A percentile compares a stretch with the other conserved stretches of the same genome.
Evolutionary conservation across 2,113 vertebrate species (phyloP).

Genomic region (Sinocyclocheilus anophthalmus): DNA sequence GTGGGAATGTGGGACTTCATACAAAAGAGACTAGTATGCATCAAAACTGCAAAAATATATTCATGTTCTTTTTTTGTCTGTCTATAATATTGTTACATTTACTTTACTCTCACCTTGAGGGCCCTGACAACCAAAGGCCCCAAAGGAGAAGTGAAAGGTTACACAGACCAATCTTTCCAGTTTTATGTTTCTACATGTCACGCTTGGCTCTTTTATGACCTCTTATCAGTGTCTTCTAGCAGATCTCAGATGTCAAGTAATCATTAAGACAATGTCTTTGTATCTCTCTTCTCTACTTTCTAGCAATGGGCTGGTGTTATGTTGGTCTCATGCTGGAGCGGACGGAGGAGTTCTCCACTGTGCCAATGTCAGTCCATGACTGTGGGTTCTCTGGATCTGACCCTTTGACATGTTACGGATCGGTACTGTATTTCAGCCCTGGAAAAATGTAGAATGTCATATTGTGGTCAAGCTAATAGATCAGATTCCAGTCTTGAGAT

Average conservation of each 20-base stretch:
- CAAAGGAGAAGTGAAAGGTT: background rate
- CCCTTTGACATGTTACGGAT: conserved; percentile 80
- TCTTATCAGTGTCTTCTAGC: background rate
- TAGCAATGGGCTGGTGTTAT: conserved; percentile 83
- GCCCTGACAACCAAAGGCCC: background rate
- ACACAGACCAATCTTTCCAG: conserved; percentile 21
- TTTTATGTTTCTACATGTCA: background rate
- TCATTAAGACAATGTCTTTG: background rate
- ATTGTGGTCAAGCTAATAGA: background rate
- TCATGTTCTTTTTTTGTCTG: background rate
- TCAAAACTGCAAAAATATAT: too few species aligned
- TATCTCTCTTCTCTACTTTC: background rate
- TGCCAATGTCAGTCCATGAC: conserved; percentile 80
- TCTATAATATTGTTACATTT: background rate
- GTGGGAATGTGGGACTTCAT: too few species aligned
- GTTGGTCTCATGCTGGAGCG: conserved; percentile 83
- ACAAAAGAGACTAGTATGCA: too few species aligned
- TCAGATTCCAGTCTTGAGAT: background rate
- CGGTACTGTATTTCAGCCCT: conserved; percentile 64
- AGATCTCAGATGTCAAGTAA: background rate
- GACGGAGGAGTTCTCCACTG: conserved; percentile 76
- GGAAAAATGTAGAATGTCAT: background rate
- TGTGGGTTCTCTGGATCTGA: conserved; percentile 79
- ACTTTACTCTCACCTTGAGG: background rate
- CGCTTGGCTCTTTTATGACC: background rate